Percentiles rank a stretch among this genome's conserved stretches.
phyloP scores from a whole-genome alignment of 2,797 vertebrate genomes.

The Cuniculus paca region DNA sequence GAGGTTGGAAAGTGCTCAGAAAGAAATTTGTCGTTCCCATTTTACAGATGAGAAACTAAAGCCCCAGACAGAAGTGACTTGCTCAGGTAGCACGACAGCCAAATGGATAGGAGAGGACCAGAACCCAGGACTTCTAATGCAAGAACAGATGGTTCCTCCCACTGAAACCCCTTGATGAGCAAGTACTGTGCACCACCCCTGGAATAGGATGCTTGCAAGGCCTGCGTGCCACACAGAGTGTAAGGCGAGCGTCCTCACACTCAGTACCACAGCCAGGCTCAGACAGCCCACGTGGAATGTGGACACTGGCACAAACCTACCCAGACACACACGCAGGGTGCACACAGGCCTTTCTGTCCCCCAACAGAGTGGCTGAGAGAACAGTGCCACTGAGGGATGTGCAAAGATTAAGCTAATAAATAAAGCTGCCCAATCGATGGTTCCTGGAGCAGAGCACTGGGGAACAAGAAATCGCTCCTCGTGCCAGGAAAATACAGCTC shows the following conservation, averaged over 20 bases:
- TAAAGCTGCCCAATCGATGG: conserved; percentile 20
- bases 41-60: conserved; percentile 1
- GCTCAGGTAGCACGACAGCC: not conserved
- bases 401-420: conserved; percentile 66
- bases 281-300: not conserved
- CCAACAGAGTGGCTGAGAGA: not conserved
- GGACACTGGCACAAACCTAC: not conserved
- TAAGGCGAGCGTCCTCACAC: not conserved
- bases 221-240: not conserved
- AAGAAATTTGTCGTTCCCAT: not conserved
- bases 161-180: not conserved
- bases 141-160: not conserved
- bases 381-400: conserved; percentile 26
- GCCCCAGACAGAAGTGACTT: not conserved
- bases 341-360: not conserved
- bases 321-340: not conserved
- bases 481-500: not conserved
- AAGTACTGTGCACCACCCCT: not conserved
- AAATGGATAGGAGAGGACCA: not conserved
- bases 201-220: not conserved
- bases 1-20: not conserved
- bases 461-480: conserved; percentile 28
- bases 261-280: not conserved
- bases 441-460: conserved; percentile 48
- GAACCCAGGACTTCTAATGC: not conserved